Conservation (phyloP, 2,797 vertebrate genomes). For the Potorous gilbertii region DNA sequence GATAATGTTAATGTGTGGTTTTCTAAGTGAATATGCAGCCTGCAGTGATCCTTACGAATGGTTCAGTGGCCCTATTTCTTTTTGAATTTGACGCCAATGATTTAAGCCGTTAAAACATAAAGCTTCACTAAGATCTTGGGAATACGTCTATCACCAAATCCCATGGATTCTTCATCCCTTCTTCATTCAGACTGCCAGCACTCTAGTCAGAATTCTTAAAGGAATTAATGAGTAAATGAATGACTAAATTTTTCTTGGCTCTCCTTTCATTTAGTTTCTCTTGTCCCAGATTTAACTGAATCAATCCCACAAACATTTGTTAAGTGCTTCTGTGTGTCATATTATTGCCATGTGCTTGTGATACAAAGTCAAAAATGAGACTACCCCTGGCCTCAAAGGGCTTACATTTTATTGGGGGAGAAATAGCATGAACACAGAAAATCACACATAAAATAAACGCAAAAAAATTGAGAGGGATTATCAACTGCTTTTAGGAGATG, state of each 20-base stretch:
- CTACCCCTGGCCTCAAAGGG: not conserved
- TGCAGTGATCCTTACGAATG: not conserved
- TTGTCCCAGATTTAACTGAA: not conserved
- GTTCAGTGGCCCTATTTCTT: not conserved
- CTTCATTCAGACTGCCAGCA: not conserved
- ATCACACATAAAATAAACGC: not conserved
- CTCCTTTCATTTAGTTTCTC: not conserved
- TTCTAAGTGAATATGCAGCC: not conserved
- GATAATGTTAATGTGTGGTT: not conserved
- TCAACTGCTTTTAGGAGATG: not conserved
- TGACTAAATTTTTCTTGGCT: not conserved
- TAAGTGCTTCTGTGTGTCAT: not conserved
- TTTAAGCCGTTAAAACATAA: not conserved
- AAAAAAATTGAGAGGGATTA: not conserved
- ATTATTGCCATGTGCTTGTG: not conserved
- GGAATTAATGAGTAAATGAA: not conserved
- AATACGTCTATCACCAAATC: not conserved
- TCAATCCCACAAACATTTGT: not conserved
- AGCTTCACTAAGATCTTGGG: not conserved
- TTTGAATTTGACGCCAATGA: not conserved
- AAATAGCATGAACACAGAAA: not conserved
- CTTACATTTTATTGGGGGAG: not conserved
- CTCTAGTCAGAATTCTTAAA: not conserved
- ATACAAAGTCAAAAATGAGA: not conserved
- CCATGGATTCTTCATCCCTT: not conserved